Conservation (phyloP, 2,888 invertebrate genomes). For the Mesochorus sp. region DNA sequence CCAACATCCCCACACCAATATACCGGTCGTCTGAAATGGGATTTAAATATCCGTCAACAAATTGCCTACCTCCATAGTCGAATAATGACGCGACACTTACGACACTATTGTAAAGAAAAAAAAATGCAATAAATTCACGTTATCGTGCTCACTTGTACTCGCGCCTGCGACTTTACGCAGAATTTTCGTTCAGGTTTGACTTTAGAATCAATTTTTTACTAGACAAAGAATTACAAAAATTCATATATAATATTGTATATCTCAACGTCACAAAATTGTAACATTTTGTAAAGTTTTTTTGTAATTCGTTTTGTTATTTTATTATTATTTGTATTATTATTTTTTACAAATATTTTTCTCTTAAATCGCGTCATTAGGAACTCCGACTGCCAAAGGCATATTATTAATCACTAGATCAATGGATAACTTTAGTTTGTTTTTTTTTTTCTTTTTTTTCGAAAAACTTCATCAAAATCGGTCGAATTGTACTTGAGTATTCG, state of each 20-base stretch:
- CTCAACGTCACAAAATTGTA: no score
- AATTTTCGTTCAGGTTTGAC: slow-evolving; percentile 1
- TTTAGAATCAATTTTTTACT: neutral
- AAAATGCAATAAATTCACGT: slow-evolving; percentile 65
- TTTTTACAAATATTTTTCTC: no score
- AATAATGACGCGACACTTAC: slow-evolving; percentile 47
- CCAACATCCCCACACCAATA: slow-evolving; percentile 72
- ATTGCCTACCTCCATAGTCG: slow-evolving; percentile 69
- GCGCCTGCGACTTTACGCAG: slow-evolving; percentile 16
- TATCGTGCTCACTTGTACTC: slow-evolving; percentile 34
- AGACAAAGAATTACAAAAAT: neutral
- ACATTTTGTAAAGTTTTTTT: no score
- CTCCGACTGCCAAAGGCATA: slow-evolving; percentile 63
- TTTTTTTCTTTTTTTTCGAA: no score
- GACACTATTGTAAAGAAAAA: slow-evolving; percentile 14
- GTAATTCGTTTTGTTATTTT: no score
- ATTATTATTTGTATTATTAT: no score
- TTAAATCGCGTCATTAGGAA: slow-evolving; percentile 1
- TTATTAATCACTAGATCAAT: slow-evolving; percentile 4
- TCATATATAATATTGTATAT: no score
- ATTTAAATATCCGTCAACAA: slow-evolving; percentile 54
- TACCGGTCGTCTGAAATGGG: slow-evolving; percentile 72
- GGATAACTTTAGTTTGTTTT: no score
- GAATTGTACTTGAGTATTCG: no score
- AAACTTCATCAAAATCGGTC: no score